Evolutionary conservation across 2,113 vertebrate species (phyloP).

Genomic region (Phocoena sinus): DNA sequence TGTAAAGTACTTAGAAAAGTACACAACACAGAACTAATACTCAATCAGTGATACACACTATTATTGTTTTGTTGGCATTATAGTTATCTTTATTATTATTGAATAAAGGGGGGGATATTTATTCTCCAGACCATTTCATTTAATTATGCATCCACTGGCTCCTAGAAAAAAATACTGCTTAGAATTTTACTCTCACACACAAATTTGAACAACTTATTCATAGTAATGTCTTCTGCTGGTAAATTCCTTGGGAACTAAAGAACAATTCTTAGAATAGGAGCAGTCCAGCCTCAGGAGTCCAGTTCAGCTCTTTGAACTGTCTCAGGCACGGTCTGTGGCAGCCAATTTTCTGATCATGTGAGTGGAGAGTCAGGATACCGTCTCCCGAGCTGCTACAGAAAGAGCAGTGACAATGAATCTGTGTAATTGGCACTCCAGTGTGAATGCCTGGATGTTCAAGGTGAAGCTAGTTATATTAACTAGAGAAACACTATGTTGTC

Average conservation of each 20-base stretch:
- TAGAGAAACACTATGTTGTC: neutral
- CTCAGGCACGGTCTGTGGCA: neutral
- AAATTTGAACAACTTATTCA: neutral
- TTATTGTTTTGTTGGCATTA: neutral
- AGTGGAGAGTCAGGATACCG: neutral
- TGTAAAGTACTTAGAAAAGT: neutral
- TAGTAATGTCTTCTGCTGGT: neutral
- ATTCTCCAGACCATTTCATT: neutral
- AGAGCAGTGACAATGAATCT: neutral
- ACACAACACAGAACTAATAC: neutral
- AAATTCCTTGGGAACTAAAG: neutral
- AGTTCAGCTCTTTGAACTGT: neutral
- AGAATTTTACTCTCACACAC: slow-evolving; percentile 15
- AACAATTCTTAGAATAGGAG: neutral
- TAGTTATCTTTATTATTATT: neutral
- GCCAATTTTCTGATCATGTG: neutral
- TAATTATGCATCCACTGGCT: neutral
- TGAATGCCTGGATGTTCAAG: neutral
- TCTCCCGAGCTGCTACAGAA: neutral
- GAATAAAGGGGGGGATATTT: neutral
- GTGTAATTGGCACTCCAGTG: neutral
- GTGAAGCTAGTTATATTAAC: neutral
- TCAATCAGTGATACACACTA: neutral
- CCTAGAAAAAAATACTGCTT: neutral
- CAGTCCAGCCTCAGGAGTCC: neutral